Base-by-base conservation (phyloP, 2,888 invertebrate genomes). In the Boloria selene region DNA sequence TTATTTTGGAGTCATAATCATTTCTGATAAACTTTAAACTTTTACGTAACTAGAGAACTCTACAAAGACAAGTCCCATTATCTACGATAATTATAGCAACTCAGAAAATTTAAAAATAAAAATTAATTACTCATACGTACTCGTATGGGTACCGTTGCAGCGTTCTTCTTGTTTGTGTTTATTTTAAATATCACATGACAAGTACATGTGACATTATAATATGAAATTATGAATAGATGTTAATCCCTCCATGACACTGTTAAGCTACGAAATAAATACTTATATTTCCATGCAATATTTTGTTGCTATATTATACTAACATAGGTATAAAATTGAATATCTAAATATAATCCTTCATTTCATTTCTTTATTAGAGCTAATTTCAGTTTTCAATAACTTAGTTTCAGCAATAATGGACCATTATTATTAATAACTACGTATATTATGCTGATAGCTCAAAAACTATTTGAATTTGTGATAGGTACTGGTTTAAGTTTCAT, bases 1-100 rank as follows among this genome's bases (percentile, higher is more conserved):
- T 69, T 70, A 70, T 76, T 75, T 72, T 72, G 64, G 42, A 42
- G 56, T 14, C 54, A 53, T 38, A 60, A 60, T 67, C 18, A 69
- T 67, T 65, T 60, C 69, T 56, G 64, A 67, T 68, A 66, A 68
- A 45, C 14, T 56, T 56, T 13, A 44, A 60, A 64, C n/a, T 47
- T 53, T 51, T n/a, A 49, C 22, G 22, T 26, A 56, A 56, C 45
- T 56, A 26, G 5, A 13, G 16, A 45, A 56, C 26, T 56, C 45
- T 38, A 38, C 22, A 26, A 45, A 22, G 44, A 55, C 14, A 56
- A 56, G 56, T 45, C 22, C 56, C 56, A 45, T 56, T 56, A 56
- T n/a, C n/a, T 56, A 44, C 55, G 22, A 45, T 22, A 3, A 16
- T 45, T 45, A 56, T 56, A 56, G 44, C 45, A 55, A 55, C 16